These are phyloP conservation scores for Protophormia terraenovae DNA, from an alignment of 2,888 invertebrate species.

Conservation along the genomic window DNA sequence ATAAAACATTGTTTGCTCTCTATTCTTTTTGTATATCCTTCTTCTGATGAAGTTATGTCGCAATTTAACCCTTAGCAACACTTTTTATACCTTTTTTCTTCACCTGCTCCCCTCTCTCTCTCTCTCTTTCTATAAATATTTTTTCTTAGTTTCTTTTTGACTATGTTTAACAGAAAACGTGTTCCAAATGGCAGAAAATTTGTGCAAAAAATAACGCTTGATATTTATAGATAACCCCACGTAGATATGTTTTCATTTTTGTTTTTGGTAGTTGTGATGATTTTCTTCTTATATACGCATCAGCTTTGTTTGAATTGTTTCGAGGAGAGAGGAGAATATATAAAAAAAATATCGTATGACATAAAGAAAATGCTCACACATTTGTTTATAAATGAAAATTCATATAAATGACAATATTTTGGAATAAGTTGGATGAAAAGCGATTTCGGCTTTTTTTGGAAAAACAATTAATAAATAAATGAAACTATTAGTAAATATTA, in stretches of 20 bases:
- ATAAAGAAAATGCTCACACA: background rate
- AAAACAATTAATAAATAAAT: too few relatives aligned
- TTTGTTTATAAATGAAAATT: background rate
- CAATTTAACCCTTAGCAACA: constrained; percentile 40
- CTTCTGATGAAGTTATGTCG: constrained; percentile 29
- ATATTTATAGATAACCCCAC: constrained; percentile 12
- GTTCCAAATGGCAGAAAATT: background rate
- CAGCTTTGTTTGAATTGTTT: background rate
- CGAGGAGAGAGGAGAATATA: too few relatives aligned
- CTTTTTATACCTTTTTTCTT: background rate
- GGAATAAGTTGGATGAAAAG: background rate
- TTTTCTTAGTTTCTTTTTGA: too few relatives aligned
- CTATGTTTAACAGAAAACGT: background rate
- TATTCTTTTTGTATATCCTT: background rate
- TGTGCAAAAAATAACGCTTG: background rate
- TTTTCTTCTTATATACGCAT: background rate
- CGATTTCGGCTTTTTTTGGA: background rate
- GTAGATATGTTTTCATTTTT: background rate
- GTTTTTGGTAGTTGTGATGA: background rate
- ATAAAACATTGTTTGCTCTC: background rate
- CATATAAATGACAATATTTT: background rate
- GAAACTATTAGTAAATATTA: too few relatives aligned
- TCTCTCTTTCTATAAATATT: too few relatives aligned
- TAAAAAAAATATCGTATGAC: background rate
- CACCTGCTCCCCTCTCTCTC: fast-evolving